Evolutionary conservation across 2,113 vertebrate genomes (phyloP), one percentile per base, ranked within the genome.

Genomic region (Pogona vitticeps): DNA sequence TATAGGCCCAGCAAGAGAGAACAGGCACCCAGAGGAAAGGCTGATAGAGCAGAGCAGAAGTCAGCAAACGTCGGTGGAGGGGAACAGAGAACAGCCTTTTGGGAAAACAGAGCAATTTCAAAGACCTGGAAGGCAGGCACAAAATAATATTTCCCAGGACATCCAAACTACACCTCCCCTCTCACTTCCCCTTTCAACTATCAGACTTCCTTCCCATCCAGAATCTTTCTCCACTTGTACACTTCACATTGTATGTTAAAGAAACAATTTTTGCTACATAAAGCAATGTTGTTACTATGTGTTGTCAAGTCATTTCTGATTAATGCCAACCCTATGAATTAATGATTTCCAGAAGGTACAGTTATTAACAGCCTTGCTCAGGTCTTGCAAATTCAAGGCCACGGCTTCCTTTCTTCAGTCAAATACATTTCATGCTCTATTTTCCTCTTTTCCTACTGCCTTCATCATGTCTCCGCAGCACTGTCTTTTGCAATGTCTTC

Each of bases 31-130:
- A 82, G 71, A 23, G 82, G 67, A 26, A 82, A 79, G 1, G 38
- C 40, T 80, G 61, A 36, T 85, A 81, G 65, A 42, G 71, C 59
- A 42, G 28, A 86, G 67, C 33, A 70, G 76, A 88, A 76, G 71
- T 40, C 52, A 65, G 1, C 26, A 87, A 81, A 80, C 84, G 46
- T 67, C 81, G 83, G 18, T 33, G 76, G 52, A 73, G 61, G 33
- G 79, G 85, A 84, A 90, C 70, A 75, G 42, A 52, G 61, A 33
- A 31, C 85, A 36, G 59, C 38, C 73, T 58, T 71, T 10, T 13
- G 36, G 42, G 15, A 85, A 68, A 77, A n/a, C 20, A 65, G 63
- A 85, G 23, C 83, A 56, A 76, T 56, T 63, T 26, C 33, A 33
- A 78, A 83, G 68, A 56, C n/a, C 73, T 31, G 13, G 12, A 72